Percentiles rank a stretch among this genome's conserved stretches.
Conservation (phyloP, 1,140 invertebrate genomes). For the Fopius arisanus region DNA sequence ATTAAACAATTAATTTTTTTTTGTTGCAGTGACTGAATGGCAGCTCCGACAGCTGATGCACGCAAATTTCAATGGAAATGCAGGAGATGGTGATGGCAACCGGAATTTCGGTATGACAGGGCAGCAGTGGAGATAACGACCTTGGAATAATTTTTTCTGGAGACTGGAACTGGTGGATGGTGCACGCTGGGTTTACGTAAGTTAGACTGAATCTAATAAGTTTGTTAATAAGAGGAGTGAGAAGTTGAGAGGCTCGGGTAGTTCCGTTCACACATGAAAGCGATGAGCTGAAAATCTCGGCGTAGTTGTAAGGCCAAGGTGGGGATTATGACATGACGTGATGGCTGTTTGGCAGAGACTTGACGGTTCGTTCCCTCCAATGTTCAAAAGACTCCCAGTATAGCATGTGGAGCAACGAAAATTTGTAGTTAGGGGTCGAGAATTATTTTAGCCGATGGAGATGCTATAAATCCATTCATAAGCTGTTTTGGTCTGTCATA, state of each 20-base stretch:
- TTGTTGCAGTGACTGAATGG: no score
- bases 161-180: no score
- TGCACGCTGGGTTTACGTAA: no score
- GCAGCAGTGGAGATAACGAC: no score
- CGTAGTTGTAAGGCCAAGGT: slow-evolving; percentile 14
- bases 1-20: no score
- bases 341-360: background rate
- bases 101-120: no score
- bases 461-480: background rate
- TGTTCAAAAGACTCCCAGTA: background rate
- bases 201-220: no score
- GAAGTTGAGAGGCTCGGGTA: background rate
- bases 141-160: no score
- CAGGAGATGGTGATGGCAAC: no score
- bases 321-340: slow-evolving; percentile 10
- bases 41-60: no score
- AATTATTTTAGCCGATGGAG: background rate
- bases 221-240: background rate
- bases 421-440: background rate
- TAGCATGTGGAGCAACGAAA: background rate
- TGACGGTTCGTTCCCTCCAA: background rate
- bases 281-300: background rate
- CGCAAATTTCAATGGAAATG: no score
- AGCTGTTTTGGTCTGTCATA: background rate
- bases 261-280: background rate